phyloP scores from a whole-genome alignment of 2,797 vertebrate genomes.

The Micropoecilia bifurca region DNA sequence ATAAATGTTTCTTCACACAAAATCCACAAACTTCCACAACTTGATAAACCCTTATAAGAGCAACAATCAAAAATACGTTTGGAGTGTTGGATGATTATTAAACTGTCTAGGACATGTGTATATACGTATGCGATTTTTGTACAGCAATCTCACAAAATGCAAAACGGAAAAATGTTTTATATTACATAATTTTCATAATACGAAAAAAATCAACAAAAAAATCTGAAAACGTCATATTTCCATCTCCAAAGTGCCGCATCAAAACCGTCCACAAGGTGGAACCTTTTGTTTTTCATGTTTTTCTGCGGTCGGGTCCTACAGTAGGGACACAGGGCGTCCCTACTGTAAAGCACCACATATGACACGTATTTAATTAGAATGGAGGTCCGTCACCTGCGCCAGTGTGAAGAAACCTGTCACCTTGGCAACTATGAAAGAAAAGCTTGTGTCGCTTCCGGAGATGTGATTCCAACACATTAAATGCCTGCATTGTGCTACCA shows the following conservation, averaged over 20 bases:
- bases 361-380: neutral
- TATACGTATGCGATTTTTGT: too few species aligned
- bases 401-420: neutral
- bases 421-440: slow-evolving; percentile 1
- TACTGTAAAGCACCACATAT: neutral
- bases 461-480: slow-evolving; percentile 2
- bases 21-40: neutral
- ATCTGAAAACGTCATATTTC: neutral
- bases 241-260: neutral
- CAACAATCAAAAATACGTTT: neutral
- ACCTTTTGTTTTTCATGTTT: too few species aligned
- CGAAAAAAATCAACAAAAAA: neutral
- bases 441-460: neutral
- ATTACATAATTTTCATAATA: neutral
- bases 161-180: too few species aligned
- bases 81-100: too few species aligned
- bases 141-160: too few species aligned
- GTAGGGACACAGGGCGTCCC: neutral
- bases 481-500: neutral
- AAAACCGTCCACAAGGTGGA: too few species aligned
- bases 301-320: too few species aligned
- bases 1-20: neutral
- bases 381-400: neutral
- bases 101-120: too few species aligned
- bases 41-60: neutral